Evolutionary conservation across 2,113 vertebrate species (phyloP), one percentile per base, ranked within the genome.

Genomic region (Rana temporaria): DNA sequence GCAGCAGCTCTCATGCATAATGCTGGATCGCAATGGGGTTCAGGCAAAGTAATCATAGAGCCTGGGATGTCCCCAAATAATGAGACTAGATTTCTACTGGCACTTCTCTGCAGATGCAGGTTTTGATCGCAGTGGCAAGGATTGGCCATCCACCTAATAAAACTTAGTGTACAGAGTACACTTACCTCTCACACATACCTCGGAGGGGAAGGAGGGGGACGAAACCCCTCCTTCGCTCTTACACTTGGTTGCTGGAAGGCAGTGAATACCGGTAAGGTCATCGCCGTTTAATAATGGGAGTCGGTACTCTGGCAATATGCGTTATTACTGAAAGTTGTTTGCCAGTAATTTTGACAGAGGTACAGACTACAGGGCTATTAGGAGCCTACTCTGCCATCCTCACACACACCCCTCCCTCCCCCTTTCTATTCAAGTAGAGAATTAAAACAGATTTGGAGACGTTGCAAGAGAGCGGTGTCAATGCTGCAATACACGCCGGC

Each of bases 401-500:
- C 71, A 68, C 64, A 83, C 81, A 83, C 81, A 78, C 71, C 74
- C 74, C 82, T 72, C 81, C 84, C 78, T 57, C 87, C 91, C 90
- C 90, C 88, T 85, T 87, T 94, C 91, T 92, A 93, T 93, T 94
- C 93, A 93, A 92, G 94, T 89, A 92, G 90, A 91, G 92, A 94
- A 94, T 94, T 93, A 95, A 93, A 93, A 93, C 91, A 92, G 94
- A 93, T 93, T 94, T 95, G 94, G 93, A 93, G 94, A 95, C 95
- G 94, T 91, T 90, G 90, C 87, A 91, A 92, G 93, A 94, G 95
- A 96, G 94, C 92, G 92, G 93, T 96, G 96, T 96, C 97, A 97
- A 95, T 95, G 95, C 94, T 76, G 96, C 96, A 97, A 97, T 96
- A 98, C 96, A 96, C 91, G 93, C 95, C 92, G 95, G 93, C 95